Percentiles rank a stretch among this genome's conserved stretches.
phyloP scores from a whole-genome alignment of 1,140 invertebrate genomes.

The Neodiprion virginianus region DNA sequence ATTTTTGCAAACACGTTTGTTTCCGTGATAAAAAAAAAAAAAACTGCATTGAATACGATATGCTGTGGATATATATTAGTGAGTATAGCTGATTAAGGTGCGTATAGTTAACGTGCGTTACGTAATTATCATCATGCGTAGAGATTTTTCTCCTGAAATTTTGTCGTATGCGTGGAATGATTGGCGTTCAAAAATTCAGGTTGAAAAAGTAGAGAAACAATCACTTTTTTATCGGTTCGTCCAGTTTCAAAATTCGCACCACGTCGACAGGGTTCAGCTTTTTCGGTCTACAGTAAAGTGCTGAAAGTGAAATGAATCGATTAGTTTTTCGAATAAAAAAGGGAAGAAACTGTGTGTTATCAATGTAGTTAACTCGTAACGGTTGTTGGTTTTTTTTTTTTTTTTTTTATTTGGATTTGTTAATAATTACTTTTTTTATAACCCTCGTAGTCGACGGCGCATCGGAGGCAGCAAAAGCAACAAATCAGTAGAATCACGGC shows the following conservation, averaged over 20 bases:
- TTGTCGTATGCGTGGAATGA: too few species aligned
- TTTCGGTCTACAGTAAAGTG: not conserved
- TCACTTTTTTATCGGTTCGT: not conserved
- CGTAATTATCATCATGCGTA: too few species aligned
- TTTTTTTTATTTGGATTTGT: not conserved
- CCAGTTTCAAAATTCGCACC: not conserved
- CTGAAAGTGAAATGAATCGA: not conserved
- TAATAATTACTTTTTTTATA: not conserved
- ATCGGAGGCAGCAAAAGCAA: conserved; percentile 2
- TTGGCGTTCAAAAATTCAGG: not conserved
- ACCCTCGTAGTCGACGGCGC: not conserved
- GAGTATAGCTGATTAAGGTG: too few species aligned
- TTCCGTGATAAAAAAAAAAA: too few species aligned
- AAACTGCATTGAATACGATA: too few species aligned
- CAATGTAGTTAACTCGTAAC: too few species aligned
- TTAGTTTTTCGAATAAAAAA: not conserved
- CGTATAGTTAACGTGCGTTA: too few species aligned
- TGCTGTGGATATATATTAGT: too few species aligned
- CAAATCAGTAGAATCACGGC: not conserved
- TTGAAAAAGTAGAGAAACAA: not conserved
- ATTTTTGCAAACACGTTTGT: too few species aligned
- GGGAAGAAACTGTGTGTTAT: not conserved
- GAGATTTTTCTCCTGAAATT: too few species aligned
- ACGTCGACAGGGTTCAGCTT: not conserved
- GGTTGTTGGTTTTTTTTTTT: too few species aligned